Evolutionary conservation across 2,113 vertebrate species (phyloP), one percentile per base, ranked within the genome.

Genomic region (Cavia aperea): DNA sequence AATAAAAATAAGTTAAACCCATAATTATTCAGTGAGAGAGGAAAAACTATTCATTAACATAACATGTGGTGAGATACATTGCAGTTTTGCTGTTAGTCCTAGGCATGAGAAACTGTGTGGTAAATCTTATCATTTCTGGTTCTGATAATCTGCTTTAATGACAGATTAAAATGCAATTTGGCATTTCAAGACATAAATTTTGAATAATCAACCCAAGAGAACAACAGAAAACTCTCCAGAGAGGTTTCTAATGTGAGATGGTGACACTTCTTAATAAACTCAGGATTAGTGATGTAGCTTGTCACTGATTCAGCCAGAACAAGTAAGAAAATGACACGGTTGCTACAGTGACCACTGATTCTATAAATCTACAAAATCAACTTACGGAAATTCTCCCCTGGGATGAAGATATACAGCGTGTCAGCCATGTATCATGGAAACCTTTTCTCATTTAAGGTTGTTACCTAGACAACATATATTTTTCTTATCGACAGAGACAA

Each of bases 131-230:
- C 91, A 72, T 78, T 90, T 94, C 93, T 88, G 92, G 68, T 94
- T 92, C 89, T 62, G 82, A 91, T 96, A 73, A 95, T 93, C 86
- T 88, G 63, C 93, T 95, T 90, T 95, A 91, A 90, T 96, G 90
- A 92, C 70, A 95, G 92, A 96, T 96, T 96, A 96, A 95, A 92
- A 93, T 90, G 72, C 72, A 49, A 33, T 49, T 90, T 84, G 79
- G 81, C 66, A 39, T 89, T 94, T 94, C n/a, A 86, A 86, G 43
- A 49, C 91, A 88, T 92, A 94, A 85, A 95, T 96, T 94, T 95
- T 83, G 88, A 95, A 91, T 82, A 96, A 94, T 85, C 91, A 78
- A 86, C 81, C 49, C 26, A 18, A 89, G 81, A 2, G 4, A 81
- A 92, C 2, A 49, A 75, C 65, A 81, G 51, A 75, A 39, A 94